Base-by-base conservation (phyloP, 2,797 vertebrate species). In the Pseudomugil tenellus region DNA sequence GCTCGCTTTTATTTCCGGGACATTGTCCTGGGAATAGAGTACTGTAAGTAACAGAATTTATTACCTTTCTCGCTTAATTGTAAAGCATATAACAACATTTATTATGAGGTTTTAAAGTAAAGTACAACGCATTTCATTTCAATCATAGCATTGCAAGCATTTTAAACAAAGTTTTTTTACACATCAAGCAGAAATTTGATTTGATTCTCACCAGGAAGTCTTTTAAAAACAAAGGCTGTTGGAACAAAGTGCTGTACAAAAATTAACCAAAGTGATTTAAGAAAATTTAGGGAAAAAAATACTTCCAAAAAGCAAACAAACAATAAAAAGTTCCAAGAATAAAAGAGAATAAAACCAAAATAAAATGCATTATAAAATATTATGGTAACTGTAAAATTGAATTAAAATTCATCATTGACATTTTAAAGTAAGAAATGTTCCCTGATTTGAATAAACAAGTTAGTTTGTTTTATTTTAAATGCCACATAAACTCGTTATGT, bases 1-100 rank as follows among this genome's bases (percentile, higher is more conserved):
- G 94, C 97, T 58, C 90, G 93, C 31, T 93, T 95, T 79, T 97
- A 97, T 92, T 96, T 98, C 88, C 92, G 94, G 87, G 97, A 99
- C 46, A 79, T 98, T 2, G 90, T 98, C 76, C 84, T 99, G 87
- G 98, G 98, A 83, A 96, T 98, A 0, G 97, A 99, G 86, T 99
- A 99, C 87, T 83, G 98, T 99, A 89, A 94, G 96, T 96, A 14
- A 14, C 12, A 2, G 12, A 9, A 53, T 10, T 26, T 3, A 41
- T 37, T 7, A 8, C 32, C 32, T 10, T 34, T 34, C 11, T 34
- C 9, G 7, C 14, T 37, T 37, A 14, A 13, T 37, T 17, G 7
- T 32, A 31, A 54, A 54, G 8, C 52, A 26, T 29, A 16, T 9
- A 16, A 17, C 6, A 2, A 8, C 32, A 14, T 37, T 26, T 32